Evolutionary conservation across 2,888 invertebrate species (phyloP), one percentile per base, ranked within the genome.

Genomic region (Platycnemis pennipes): DNA sequence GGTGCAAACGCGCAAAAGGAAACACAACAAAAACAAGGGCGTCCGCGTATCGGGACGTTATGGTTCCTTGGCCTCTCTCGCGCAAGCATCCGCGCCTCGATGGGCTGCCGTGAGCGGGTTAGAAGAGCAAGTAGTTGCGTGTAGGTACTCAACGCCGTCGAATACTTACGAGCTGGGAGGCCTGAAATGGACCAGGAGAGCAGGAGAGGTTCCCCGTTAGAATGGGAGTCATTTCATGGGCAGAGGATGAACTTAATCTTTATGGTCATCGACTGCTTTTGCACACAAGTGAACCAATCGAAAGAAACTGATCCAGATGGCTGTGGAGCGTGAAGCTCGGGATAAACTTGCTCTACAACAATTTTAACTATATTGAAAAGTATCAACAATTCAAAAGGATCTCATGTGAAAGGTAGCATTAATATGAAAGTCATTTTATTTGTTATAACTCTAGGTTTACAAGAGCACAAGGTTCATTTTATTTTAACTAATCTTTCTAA

Each of bases 121-220:
- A 77, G 77, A 77, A 37, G 77, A 37, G n/a, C n/a, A n/a, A 77
- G 77, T 77, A 26, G 63, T 63, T 8, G 63, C 26, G 26, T 49
- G 89, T 56, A n/a, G n/a, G n/a, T n/a, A 42, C 37, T 56, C 91
- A 63, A 91, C 45, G 11, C 63, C 88, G 91, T 69, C 91, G 49
- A 86, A 94, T 95, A 95, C 95, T 95, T 95, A 95, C 95, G 88
- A 95, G 95, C 87, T 95, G 95, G 53, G 95, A 95, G 94, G 95
- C 95, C 95, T 95, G 94, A 69, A 94, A 95, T 63, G 94, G 94
- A 95, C 89, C 94, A 26, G 95, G 88, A 95, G 85, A 45, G 94
- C 69, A 94, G 94, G 94, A 46, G 94, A 46, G 94, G 87, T 94
- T 77, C 77, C 49, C n/a, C 77, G 94, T 95, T 95, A 95, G 95